Percentiles rank a stretch among this genome's conserved stretches.
Evolutionary conservation across 2,797 vertebrate species (phyloP).

Genomic region (Cryptoprocta ferox): DNA sequence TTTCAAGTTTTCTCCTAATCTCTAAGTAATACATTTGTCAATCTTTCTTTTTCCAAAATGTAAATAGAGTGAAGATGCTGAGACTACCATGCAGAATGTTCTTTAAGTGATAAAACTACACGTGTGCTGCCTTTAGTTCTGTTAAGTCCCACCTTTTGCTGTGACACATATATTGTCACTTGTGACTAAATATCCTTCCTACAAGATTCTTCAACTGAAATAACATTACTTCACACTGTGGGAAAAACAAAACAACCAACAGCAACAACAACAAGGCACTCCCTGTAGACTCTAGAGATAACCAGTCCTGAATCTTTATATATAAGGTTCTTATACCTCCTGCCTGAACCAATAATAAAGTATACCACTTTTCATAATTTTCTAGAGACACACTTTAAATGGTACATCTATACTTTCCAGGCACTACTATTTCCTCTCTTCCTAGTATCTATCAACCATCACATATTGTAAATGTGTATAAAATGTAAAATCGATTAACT

Average conservation of each 20-base stretch:
- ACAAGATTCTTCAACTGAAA: not conserved
- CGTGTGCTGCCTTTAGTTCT: not conserved
- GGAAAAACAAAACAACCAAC: not conserved
- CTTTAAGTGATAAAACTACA: not conserved
- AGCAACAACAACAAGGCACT: not conserved
- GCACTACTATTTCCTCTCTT: not conserved
- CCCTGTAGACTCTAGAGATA: not conserved
- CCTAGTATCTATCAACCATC: not conserved
- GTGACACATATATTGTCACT: not conserved
- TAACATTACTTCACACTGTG: not conserved
- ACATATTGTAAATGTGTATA: not conserved
- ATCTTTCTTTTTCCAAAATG: not conserved
- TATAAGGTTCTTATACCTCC: not conserved
- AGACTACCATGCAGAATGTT: not conserved
- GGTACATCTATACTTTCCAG: accelerated
- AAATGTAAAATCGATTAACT: not conserved
- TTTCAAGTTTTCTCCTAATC: not conserved
- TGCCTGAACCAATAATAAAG: not conserved
- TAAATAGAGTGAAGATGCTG: not conserved
- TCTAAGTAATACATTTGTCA: not conserved
- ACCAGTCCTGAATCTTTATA: not conserved
- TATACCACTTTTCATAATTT: not conserved
- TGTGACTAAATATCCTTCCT: not conserved
- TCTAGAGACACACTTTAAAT: not conserved
- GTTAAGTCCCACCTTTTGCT: not conserved